These are phyloP conservation scores for Epistrophe eligans DNA, from an alignment of 2,888 invertebrate genomes.

Conservation along the genomic window DNA sequence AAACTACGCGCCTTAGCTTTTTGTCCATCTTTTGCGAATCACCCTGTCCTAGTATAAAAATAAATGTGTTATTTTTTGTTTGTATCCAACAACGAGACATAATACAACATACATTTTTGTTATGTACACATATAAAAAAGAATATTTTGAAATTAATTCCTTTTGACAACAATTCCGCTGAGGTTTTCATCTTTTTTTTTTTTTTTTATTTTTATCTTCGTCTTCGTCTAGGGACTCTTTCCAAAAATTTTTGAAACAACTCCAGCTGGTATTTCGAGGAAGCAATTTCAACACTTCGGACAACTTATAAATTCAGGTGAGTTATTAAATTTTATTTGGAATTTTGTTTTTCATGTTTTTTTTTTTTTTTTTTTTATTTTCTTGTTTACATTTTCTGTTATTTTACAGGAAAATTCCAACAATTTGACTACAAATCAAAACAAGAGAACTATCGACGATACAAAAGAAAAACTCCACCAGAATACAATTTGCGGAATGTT, in stretches of 20 bases:
- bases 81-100: neutral
- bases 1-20: too few relatives aligned
- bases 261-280: constrained; percentile 81
- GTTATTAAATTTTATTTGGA: constrained; percentile 47
- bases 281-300: constrained; percentile 81
- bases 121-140: neutral
- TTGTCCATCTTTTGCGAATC: too few relatives aligned
- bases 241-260: constrained; percentile 81
- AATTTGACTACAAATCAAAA: constrained; percentile 80
- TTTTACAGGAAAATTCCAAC: constrained; percentile 80
- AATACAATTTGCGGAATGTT: constrained; percentile 80
- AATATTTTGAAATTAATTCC: constrained; percentile 9
- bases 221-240: constrained; percentile 78
- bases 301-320: constrained; percentile 82
- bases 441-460: constrained; percentile 79
- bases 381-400: neutral
- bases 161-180: neutral
- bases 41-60: too few relatives aligned
- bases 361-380: neutral
- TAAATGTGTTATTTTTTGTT: neutral
- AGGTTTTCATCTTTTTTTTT: constrained; percentile 18
- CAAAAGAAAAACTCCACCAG: constrained; percentile 79
- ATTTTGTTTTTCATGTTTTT: constrained; percentile 22
- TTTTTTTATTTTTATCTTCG: constrained; percentile 13
- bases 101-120: neutral